Conservation (phyloP, 1,140 invertebrate species). For the Euwallacea similis region DNA sequence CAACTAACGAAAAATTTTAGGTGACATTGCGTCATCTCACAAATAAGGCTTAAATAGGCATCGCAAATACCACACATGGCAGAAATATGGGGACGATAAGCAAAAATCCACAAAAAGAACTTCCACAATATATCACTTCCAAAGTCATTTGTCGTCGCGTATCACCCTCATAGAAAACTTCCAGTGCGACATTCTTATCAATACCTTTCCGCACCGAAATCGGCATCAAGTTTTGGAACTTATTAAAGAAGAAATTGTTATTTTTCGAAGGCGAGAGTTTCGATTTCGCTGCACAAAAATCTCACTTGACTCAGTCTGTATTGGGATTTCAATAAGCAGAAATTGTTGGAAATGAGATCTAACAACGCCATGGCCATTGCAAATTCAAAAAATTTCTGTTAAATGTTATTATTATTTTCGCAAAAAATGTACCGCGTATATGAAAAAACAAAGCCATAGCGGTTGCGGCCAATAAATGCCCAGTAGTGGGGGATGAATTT, state of each 20-base stretch:
- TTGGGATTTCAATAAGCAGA: too few species aligned
- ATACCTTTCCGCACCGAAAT: conserved; percentile 10
- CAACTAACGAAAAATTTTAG: too few species aligned
- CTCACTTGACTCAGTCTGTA: too few species aligned
- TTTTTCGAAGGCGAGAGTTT: not conserved
- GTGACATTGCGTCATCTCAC: too few species aligned
- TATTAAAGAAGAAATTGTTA: conserved; percentile 21
- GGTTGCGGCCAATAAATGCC: not conserved
- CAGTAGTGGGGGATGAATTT: not conserved
- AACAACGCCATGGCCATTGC: too few species aligned
- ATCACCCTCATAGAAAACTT: conserved; percentile 22
- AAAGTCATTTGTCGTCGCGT: conserved; percentile 18
- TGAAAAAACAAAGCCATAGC: not conserved
- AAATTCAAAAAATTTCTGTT: not conserved
- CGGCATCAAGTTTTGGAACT: not conserved
- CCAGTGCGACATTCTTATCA: conserved; percentile 25
- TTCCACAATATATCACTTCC: conserved; percentile 22
- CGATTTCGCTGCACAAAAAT: too few species aligned
- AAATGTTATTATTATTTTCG: not conserved
- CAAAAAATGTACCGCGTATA: not conserved
- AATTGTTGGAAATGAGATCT: too few species aligned
- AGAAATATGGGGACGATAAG: conserved; percentile 8
- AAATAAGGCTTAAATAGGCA: too few species aligned
- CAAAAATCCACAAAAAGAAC: conserved; percentile 5
- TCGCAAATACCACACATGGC: too few species aligned